A percentile compares a stretch with the other conserved stretches of the same genome.
These are phyloP conservation scores for Thaumatotibia leucotreta DNA, from an alignment of 1,140 invertebrate species.

Conservation along the genomic window DNA sequence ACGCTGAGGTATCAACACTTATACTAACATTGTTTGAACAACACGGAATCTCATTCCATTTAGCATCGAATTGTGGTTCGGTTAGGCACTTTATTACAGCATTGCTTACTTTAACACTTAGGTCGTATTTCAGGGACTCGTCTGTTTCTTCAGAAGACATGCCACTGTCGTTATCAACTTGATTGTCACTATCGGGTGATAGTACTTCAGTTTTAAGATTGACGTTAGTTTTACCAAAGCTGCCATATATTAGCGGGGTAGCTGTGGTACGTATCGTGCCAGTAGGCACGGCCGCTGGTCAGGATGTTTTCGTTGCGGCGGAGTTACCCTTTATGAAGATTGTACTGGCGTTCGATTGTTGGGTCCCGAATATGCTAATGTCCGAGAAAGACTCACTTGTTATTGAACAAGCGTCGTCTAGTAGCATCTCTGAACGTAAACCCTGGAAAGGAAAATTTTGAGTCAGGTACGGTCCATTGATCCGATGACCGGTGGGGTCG, in stretches of 20 bases:
- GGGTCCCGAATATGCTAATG: constrained; percentile 47
- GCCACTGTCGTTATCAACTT: constrained; percentile 60
- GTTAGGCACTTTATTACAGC: constrained; percentile 65
- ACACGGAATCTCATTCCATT: constrained; percentile 72
- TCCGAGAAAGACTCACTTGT: constrained; percentile 51
- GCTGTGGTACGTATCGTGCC: constrained; percentile 47
- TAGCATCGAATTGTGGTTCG: constrained; percentile 52
- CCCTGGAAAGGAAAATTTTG: constrained; percentile 46
- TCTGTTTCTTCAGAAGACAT: constrained; percentile 70
- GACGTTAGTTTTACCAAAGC: constrained; percentile 53
- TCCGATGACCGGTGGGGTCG: too few species aligned
- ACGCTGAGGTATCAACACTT: constrained; percentile 37
- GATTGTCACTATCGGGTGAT: constrained; percentile 22
- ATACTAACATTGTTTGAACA: constrained; percentile 60
- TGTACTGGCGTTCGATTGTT: constrained; percentile 44
- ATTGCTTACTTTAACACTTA: constrained; percentile 24
- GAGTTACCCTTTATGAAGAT: constrained; percentile 56
- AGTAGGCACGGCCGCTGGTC: constrained; percentile 65
- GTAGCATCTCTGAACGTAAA: constrained; percentile 50
- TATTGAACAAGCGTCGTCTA: constrained; percentile 60
- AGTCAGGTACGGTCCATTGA: not conserved
- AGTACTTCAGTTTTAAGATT: constrained; percentile 32
- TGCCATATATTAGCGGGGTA: constrained; percentile 46
- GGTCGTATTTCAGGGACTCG: constrained; percentile 45
- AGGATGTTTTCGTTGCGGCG: constrained; percentile 44